phyloP scores from a whole-genome alignment of 2,113 vertebrate species.

The Nothocercus nigrocapillus region DNA sequence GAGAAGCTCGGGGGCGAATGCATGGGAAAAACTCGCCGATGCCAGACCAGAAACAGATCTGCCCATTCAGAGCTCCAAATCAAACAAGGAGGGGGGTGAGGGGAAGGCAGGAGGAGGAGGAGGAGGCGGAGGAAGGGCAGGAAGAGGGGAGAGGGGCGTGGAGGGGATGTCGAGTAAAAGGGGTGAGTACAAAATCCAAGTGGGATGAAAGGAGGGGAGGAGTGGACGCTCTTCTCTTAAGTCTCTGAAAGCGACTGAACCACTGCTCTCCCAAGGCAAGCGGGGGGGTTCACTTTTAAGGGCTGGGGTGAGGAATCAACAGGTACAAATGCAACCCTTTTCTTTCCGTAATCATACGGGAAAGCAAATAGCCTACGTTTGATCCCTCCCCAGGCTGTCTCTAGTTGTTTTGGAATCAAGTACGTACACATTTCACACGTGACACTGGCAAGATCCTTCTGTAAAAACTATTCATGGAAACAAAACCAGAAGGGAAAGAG shows the following conservation, averaged over 20 bases:
- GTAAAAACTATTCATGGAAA: slow-evolving; percentile 61
- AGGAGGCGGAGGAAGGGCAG: slow-evolving; percentile 1
- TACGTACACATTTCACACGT: slow-evolving; percentile 80
- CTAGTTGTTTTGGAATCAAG: slow-evolving; percentile 74
- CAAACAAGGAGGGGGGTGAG: slow-evolving; percentile 71
- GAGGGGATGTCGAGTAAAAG: slow-evolving; percentile 65
- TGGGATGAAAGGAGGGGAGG: slow-evolving; percentile 57
- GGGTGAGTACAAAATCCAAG: slow-evolving; percentile 63
- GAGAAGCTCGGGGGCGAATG: slow-evolving; percentile 86
- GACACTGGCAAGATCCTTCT: slow-evolving; percentile 81
- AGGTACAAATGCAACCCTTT: slow-evolving; percentile 72
- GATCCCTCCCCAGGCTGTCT: slow-evolving; percentile 58
- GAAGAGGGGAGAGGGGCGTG: slow-evolving; percentile 50
- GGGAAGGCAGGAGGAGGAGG: neutral
- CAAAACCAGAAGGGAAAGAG: slow-evolving; percentile 52
- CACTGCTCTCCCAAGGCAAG: slow-evolving; percentile 67
- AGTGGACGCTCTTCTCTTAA: slow-evolving; percentile 62
- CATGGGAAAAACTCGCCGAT: slow-evolving; percentile 92
- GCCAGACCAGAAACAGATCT: slow-evolving; percentile 90
- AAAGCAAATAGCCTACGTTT: slow-evolving; percentile 72
- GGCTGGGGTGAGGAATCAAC: slow-evolving; percentile 44
- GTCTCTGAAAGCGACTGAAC: slow-evolving; percentile 66
- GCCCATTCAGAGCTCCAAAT: slow-evolving; percentile 86
- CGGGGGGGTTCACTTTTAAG: slow-evolving; percentile 81
- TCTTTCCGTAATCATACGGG: slow-evolving; percentile 77